phyloP scores from a whole-genome alignment of 2,113 vertebrate genomes.

The Meleagris gallopavo region DNA sequence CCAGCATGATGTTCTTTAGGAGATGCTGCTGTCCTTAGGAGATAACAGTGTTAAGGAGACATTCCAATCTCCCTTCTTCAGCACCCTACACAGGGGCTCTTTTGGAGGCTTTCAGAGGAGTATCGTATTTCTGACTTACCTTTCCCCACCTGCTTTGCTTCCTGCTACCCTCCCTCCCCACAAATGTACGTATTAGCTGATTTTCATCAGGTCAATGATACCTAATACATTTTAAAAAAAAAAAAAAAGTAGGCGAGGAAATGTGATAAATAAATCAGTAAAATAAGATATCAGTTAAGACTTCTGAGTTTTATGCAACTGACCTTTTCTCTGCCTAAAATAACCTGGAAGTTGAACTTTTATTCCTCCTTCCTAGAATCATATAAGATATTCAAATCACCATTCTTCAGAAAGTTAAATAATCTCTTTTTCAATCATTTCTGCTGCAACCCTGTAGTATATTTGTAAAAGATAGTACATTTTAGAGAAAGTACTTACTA shows the following conservation, averaged over 20 bases:
- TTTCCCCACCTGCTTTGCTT: slow-evolving; percentile 54
- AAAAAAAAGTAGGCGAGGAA: slow-evolving; percentile 38
- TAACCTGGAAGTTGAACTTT: slow-evolving; percentile 51
- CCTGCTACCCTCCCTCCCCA: not conserved
- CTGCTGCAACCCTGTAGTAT: not conserved
- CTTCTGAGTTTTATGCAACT: slow-evolving; percentile 65
- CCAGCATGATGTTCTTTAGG: slow-evolving; percentile 22
- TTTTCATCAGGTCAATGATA: slow-evolving; percentile 64
- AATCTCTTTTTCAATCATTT: not conserved
- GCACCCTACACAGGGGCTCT: slow-evolving; percentile 33
- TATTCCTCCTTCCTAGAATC: slow-evolving; percentile 28
- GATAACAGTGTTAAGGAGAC: slow-evolving; percentile 49
- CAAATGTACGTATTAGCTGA: not conserved
- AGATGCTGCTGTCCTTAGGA: not conserved
- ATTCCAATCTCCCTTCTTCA: slow-evolving; percentile 13
- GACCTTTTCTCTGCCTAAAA: slow-evolving; percentile 60
- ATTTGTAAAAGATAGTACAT: not conserved
- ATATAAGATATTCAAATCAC: slow-evolving; percentile 38
- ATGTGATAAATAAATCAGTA: slow-evolving; percentile 62
- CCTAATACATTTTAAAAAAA: slow-evolving; percentile 5
- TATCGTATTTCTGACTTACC: not conserved
- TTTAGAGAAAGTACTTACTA: not conserved
- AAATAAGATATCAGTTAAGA: slow-evolving; percentile 74
- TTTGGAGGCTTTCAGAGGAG: not conserved
- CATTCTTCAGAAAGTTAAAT: slow-evolving; percentile 26